phyloP scores from a whole-genome alignment of 2,888 invertebrate species.

The Fragum whitleyi region DNA sequence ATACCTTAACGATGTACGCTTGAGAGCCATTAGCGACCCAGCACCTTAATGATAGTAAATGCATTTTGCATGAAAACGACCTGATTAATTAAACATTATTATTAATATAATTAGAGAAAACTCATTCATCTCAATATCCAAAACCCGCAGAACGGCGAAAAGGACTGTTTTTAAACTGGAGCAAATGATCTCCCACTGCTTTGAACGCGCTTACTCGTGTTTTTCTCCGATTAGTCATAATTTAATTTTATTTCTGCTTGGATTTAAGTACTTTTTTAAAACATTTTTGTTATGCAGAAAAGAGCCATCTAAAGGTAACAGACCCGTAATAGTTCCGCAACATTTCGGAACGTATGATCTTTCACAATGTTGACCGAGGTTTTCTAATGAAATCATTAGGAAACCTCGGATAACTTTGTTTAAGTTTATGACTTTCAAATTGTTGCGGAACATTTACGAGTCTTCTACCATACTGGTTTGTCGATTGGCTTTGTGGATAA shows the following conservation, averaged over 20 bases:
- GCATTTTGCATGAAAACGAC: slow-evolving; percentile 20
- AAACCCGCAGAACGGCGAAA: slow-evolving; percentile 15
- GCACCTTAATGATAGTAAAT: slow-evolving; percentile 11
- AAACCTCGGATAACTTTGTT: too few species aligned
- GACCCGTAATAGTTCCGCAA: too few species aligned
- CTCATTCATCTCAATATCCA: slow-evolving; percentile 30
- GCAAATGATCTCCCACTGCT: background rate
- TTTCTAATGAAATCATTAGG: too few species aligned
- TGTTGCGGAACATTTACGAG: too few species aligned
- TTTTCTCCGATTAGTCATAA: slow-evolving; percentile 13
- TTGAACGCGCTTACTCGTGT: background rate
- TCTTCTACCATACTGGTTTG: too few species aligned
- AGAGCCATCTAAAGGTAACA: background rate
- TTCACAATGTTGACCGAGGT: too few species aligned
- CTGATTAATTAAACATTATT: slow-evolving; percentile 55
- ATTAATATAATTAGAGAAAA: slow-evolving; percentile 50
- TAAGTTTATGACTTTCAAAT: too few species aligned
- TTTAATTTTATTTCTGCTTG: background rate
- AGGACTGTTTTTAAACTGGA: slow-evolving; percentile 1
- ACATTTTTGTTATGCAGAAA: background rate
- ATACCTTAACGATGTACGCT: background rate
- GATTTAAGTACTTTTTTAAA: background rate
- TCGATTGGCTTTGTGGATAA: too few species aligned
- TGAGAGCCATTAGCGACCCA: background rate
- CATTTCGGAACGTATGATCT: too few species aligned